Conservation (phyloP, 1,140 invertebrate species). For the Trichonephila inaurata region DNA sequence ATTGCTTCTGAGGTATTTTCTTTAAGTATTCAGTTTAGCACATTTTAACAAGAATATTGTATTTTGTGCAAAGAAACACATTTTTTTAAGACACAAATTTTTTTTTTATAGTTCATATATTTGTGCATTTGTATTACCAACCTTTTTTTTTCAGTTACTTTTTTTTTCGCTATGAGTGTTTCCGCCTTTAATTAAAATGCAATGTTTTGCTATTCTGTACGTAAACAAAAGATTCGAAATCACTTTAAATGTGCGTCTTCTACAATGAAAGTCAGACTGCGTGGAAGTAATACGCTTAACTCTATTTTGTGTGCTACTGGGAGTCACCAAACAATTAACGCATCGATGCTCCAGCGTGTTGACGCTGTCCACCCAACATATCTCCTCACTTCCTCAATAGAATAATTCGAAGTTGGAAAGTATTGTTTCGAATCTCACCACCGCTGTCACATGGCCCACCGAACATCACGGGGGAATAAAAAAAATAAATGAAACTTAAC, state of each 20-base stretch:
- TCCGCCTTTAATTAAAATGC: background rate
- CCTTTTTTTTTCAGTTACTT: background rate
- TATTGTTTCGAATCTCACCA: slow-evolving; percentile 36
- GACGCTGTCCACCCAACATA: background rate
- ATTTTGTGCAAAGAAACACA: no score
- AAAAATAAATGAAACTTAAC: background rate
- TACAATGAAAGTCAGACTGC: background rate
- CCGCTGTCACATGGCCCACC: slow-evolving; percentile 18
- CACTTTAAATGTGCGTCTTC: background rate
- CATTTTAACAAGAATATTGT: no score
- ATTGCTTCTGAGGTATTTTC: no score
- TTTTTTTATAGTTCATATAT: no score
- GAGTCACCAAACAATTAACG: background rate
- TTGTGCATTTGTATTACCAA: no score
- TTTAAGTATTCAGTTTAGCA: no score
- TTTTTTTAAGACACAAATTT: no score
- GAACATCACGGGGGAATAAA: background rate
- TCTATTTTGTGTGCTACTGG: background rate
- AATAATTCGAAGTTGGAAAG: background rate
- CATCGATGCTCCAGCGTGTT: background rate
- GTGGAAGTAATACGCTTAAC: background rate
- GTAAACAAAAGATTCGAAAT: background rate
- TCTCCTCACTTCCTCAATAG: slow-evolving; percentile 1
- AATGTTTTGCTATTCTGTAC: background rate
- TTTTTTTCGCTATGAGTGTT: background rate